These are phyloP conservation scores for Argya squamiceps DNA, from an alignment of 2,797 vertebrate genomes.

Conservation along the genomic window DNA sequence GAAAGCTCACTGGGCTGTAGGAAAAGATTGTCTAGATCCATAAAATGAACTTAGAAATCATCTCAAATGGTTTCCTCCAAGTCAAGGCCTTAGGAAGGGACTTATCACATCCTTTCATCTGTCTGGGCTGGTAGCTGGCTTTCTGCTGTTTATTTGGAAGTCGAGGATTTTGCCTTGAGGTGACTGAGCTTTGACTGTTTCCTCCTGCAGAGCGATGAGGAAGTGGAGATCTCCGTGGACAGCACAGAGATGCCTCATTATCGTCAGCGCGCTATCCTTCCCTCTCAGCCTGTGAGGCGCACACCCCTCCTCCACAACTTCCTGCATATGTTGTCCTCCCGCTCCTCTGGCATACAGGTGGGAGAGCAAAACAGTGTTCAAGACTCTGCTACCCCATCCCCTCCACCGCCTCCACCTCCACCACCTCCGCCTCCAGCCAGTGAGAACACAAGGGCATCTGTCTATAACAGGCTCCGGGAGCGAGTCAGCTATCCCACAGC, in stretches of 20 bases:
- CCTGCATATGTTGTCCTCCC: constrained; percentile 97
- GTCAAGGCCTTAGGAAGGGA: not conserved
- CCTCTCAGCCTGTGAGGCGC: constrained; percentile 94
- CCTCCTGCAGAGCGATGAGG: constrained; percentile 89
- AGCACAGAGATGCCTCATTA: constrained; percentile 95
- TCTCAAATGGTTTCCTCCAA: not conserved
- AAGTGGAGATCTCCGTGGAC: constrained; percentile 95
- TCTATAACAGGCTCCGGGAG: constrained; percentile 86
- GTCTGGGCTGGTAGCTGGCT: not conserved
- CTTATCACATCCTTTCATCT: not conserved
- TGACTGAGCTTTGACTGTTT: not conserved
- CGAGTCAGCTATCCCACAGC: constrained; percentile 82
- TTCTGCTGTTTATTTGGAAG: constrained; percentile 5
- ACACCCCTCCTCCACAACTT: constrained; percentile 99
- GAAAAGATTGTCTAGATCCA: not conserved
- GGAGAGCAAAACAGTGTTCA: constrained; percentile 85
- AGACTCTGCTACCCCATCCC: constrained; percentile 83
- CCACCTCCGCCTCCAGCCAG: constrained; percentile 83
- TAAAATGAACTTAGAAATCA: not conserved
- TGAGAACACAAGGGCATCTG: constrained; percentile 84
- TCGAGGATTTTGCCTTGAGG: not conserved
- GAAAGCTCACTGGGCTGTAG: not conserved
- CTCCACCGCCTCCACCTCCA: constrained; percentile 78
- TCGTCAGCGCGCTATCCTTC: constrained; percentile 93
- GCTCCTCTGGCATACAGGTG: constrained; percentile 87